Percentiles rank a stretch among this genome's conserved stretches.
Evolutionary conservation across 2,888 invertebrate species (phyloP).

Genomic region (Callyntrura guangdongensis): DNA sequence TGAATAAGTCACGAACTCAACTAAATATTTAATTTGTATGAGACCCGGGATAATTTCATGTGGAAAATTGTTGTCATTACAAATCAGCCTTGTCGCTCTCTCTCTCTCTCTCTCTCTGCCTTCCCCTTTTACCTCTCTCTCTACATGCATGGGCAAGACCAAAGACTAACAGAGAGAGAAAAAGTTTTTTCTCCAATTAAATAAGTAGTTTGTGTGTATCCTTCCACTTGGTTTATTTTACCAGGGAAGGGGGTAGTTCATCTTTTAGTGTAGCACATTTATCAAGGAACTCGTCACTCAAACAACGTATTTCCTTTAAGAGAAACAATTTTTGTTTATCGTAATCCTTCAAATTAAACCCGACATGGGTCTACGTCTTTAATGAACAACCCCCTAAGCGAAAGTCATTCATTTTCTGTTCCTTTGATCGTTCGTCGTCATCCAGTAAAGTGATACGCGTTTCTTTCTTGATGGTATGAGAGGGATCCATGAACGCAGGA

Average conservation of each 20-base stretch:
- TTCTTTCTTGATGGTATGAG: neutral
- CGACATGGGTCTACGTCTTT: no score
- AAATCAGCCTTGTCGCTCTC: conserved; percentile 65
- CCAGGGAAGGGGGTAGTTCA: conserved; percentile 15
- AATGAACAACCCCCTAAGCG: neutral
- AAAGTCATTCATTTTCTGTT: conserved; percentile 24
- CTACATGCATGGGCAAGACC: conserved; percentile 30
- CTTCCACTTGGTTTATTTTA: conserved; percentile 16
- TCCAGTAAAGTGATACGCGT: conserved; percentile 49
- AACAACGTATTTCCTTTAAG: no score
- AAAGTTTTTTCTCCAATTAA: conserved; percentile 59
- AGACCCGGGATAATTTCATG: conserved; percentile 72
- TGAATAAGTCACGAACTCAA: conserved; percentile 46
- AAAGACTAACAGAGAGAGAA: neutral
- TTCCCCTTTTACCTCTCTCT: neutral
- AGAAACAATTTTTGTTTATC: neutral
- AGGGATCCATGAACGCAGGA: neutral
- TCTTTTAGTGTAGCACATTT: neutral
- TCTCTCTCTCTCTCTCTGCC: conserved; percentile 1
- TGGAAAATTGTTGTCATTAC: conserved; percentile 73
- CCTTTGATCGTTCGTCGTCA: conserved; percentile 47
- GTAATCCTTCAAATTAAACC: no score
- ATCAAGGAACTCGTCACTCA: no score
- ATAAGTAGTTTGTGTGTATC: conserved; percentile 53
- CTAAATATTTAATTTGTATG: conserved; percentile 75